Base-by-base conservation (phyloP, 1,140 invertebrate species). In the Bombus superbus region DNA sequence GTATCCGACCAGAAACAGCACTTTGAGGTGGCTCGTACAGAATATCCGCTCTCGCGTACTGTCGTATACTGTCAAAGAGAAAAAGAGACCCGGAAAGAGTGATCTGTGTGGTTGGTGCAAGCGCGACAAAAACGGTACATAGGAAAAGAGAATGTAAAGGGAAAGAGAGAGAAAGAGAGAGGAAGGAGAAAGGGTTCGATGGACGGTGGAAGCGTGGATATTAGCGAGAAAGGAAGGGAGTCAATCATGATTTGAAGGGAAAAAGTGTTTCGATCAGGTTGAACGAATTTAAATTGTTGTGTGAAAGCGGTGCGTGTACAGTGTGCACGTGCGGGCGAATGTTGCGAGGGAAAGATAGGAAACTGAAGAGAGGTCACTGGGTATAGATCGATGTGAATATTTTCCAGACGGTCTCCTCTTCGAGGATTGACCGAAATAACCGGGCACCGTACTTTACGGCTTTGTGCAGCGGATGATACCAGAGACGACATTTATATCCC, bases 361-460 rank as follows among this genome's bases (percentile, higher is more conserved):
- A 64, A 25, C 57, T 38, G 10, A 42, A 83, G 68, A 74, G 78
- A 62, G 85, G 69, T 83, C 83, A 86, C 86, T 89, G 87, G 78
- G 73, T 74, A 57, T 88, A 89, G 90, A 92, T 92, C 90, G 92
- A 92, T 92, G 86, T 86, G 91, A 92, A 92, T 92, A 92, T 92
- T 92, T 92, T 92, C 87, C 86, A 83, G 88, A 40, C 90, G 86
- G 88, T 80, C 78, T 90, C 81, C 85, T 86, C 85, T 78, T 77
- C 81, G 83, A 90, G 88, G 87, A 92, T 92, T 89, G 91, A 89
- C 85, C 91, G 87, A 90, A 92, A 92, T 92, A 92, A 90, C 90
- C 86, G 87, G 53, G 75, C 79, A 87, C 75, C 75, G 85, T 90
- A 83, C 89, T 89, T 86, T 88, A 89, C 86, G 86, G 83, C 87